Conservation (phyloP, 2,888 invertebrate species). For the Seira sanloemensis region DNA sequence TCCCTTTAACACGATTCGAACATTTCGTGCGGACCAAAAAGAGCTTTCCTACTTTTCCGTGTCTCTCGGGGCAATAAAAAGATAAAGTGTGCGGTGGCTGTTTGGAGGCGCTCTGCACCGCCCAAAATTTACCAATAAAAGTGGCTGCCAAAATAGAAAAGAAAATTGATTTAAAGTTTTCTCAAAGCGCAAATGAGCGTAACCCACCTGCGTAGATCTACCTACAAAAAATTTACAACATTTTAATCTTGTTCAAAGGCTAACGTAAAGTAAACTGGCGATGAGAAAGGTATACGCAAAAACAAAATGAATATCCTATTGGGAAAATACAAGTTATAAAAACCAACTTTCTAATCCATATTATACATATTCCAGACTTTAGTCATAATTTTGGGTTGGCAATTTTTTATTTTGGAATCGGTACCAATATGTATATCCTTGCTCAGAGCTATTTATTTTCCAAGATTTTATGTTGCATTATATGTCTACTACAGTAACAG, state of each 20-base stretch:
- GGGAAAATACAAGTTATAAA: background rate
- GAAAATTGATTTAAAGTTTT: slow-evolving; percentile 52
- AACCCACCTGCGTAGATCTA: slow-evolving; percentile 42
- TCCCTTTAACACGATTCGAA: slow-evolving; percentile 50
- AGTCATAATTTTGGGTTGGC: background rate
- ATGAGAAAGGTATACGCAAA: too few species aligned
- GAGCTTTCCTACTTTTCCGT: background rate
- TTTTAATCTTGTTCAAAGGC: background rate
- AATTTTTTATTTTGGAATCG: background rate
- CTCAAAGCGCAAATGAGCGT: slow-evolving; percentile 21
- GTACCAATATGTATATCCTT: background rate
- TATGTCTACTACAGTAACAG: too few species aligned
- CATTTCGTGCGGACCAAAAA: slow-evolving; percentile 43
- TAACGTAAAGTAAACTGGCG: too few species aligned
- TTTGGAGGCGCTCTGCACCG: background rate
- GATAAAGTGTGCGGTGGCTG: slow-evolving; percentile 31
- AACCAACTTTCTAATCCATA: background rate
- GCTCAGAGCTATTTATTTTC: background rate
- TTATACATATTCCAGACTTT: background rate
- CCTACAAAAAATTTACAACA: background rate
- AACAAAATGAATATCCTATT: background rate
- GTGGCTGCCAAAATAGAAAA: slow-evolving; percentile 23
- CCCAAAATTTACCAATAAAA: background rate
- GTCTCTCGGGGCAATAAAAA: slow-evolving; percentile 54
- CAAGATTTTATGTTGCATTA: background rate